These are phyloP conservation scores for Drosophila pullipes DNA, from an alignment of 2,888 invertebrate genomes.

Conservation along the genomic window DNA sequence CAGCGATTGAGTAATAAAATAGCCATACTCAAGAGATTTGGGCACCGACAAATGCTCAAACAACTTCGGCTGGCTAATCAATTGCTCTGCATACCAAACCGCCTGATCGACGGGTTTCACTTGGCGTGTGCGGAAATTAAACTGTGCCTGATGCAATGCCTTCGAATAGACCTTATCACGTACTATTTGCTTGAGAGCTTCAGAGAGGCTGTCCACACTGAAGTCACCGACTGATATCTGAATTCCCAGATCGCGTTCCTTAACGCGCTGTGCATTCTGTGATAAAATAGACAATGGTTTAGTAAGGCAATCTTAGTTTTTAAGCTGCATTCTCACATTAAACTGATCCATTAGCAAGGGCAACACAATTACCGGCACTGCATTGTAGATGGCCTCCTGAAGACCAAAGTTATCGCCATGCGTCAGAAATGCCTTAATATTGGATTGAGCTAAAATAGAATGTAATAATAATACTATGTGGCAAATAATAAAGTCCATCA, in stretches of 20 bases:
- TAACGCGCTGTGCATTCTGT: conserved; percentile 65
- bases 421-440: conserved; percentile 75
- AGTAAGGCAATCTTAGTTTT: background rate
- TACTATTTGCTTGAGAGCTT: conserved; percentile 35
- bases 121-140: conserved; percentile 46
- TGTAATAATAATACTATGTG: background rate
- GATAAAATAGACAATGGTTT: background rate
- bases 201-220: conserved; percentile 8
- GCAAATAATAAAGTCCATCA: background rate
- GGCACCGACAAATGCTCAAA: conserved; percentile 42
- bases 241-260: conserved; percentile 60
- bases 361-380: conserved; percentile 80
- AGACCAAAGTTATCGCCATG: conserved; percentile 81
- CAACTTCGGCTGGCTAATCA: conserved; percentile 38
- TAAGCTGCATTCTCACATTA: conserved; percentile 52
- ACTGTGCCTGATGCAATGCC: conserved; percentile 37
- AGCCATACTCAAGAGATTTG: conserved; percentile 18
- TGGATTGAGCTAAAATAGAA: conserved; percentile 60
- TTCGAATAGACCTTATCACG: conserved; percentile 4
- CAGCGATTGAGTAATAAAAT: conserved; percentile 50
- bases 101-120: conserved; percentile 53
- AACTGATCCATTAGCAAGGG: conserved; percentile 80
- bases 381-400: conserved; percentile 79
- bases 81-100: conserved; percentile 69
- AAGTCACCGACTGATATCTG: conserved; percentile 16